Percentiles rank a stretch among this genome's conserved stretches.
phyloP scores from a whole-genome alignment of 1,140 invertebrate species.

The Drosophila virilis region DNA sequence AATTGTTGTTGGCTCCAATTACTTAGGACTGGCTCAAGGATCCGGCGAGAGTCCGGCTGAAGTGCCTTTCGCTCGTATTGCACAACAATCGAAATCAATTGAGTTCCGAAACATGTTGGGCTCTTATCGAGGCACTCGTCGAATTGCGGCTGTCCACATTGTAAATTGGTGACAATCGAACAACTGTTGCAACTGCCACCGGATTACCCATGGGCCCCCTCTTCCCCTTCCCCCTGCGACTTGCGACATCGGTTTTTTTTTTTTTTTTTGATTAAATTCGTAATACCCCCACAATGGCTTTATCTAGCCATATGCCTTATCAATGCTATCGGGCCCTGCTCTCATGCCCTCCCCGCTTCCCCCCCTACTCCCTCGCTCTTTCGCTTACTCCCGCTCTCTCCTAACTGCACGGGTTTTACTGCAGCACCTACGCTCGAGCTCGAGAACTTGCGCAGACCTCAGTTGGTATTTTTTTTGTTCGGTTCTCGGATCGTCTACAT shows the following conservation, averaged over 20 bases:
- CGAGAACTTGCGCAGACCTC: slow-evolving; percentile 15
- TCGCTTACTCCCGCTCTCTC: background rate
- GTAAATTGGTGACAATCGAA: slow-evolving; percentile 38
- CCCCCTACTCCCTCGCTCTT: background rate
- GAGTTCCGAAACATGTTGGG: slow-evolving; percentile 5
- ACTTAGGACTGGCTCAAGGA: slow-evolving; percentile 7
- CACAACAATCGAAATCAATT: slow-evolving; percentile 1
- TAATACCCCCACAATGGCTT: slow-evolving; percentile 49
- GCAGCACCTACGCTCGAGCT: slow-evolving; percentile 30
- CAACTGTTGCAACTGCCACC: slow-evolving; percentile 34
- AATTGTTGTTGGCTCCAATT: slow-evolving; percentile 7
- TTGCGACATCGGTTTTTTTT: slow-evolving; percentile 40
- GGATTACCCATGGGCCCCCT: slow-evolving; percentile 20
- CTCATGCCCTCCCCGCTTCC: slow-evolving; percentile 2
- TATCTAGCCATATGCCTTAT: slow-evolving; percentile 35
- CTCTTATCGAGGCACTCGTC: slow-evolving; percentile 16
- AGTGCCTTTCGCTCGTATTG: slow-evolving; percentile 1
- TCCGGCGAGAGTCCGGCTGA: background rate
- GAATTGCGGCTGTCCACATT: slow-evolving; percentile 36
- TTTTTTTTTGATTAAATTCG: slow-evolving; percentile 38
- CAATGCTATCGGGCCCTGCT: slow-evolving; percentile 42
- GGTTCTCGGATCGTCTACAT: background rate
- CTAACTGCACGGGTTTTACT: slow-evolving; percentile 18
- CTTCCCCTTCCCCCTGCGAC: background rate
- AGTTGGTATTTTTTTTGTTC: slow-evolving; percentile 42